These are phyloP conservation scores for Branchinecta lindahli DNA, from an alignment of 1,140 invertebrate species.

Conservation along the genomic window DNA sequence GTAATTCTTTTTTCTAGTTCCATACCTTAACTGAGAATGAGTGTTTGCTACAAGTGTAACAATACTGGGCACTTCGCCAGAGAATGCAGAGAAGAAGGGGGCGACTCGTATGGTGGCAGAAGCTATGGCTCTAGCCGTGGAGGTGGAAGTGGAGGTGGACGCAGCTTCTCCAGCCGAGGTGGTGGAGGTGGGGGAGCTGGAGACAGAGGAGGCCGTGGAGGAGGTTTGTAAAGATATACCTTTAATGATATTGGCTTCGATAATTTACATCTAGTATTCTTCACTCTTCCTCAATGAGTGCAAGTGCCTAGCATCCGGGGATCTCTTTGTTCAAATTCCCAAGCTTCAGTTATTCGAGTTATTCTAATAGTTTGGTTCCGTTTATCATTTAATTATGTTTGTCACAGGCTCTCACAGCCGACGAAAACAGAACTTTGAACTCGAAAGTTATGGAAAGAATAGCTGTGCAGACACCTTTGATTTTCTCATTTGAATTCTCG, in stretches of 20 bases:
- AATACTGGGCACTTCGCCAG: conserved; percentile 79
- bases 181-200: conserved; percentile 17
- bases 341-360: too few species aligned
- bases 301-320: conserved; percentile 18
- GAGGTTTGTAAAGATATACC: neutral
- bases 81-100: conserved; percentile 66
- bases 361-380: too few species aligned
- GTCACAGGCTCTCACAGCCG: too few species aligned
- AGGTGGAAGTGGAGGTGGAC: neutral
- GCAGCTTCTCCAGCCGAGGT: conserved; percentile 9
- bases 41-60: conserved; percentile 82
- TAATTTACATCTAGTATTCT: conserved; percentile 59
- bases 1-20: too few species aligned
- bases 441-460: too few species aligned
- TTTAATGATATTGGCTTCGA: too few species aligned
- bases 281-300: conserved; percentile 39
- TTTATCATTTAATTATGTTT: too few species aligned
- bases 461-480: too few species aligned
- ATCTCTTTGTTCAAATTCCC: neutral
- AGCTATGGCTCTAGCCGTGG: conserved; percentile 61
- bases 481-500: too few species aligned
- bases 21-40: conserved; percentile 13
- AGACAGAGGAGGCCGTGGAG: conserved; percentile 13
- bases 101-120: conserved; percentile 37
- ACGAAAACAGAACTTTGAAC: too few species aligned